These are phyloP conservation scores for Heterodera filipjevi DNA, from an alignment of 2,888 invertebrate species.

Conservation along the genomic window DNA sequence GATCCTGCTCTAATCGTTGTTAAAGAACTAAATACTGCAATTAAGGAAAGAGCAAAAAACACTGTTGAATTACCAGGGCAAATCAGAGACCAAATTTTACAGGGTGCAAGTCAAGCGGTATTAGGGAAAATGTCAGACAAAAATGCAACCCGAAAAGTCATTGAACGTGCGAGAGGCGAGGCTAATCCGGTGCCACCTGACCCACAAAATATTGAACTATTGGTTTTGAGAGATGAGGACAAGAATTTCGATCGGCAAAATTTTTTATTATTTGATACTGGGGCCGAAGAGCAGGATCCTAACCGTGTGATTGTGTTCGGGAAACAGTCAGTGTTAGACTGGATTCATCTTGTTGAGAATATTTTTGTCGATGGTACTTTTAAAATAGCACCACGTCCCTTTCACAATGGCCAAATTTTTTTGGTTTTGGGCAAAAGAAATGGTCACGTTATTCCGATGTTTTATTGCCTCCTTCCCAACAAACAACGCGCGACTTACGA, in stretches of 20 bases:
- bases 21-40: background rate
- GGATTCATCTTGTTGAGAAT: background rate
- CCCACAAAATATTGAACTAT: background rate
- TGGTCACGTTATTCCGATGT: conserved; percentile 8
- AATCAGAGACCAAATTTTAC: background rate
- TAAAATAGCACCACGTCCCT: background rate
- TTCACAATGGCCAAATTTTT: background rate
- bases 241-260: background rate
- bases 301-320: background rate
- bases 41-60: background rate
- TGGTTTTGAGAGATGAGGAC: background rate
- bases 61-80: background rate
- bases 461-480: conserved; percentile 7
- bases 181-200: background rate
- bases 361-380: background rate
- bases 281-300: background rate
- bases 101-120: background rate
- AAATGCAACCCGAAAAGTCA: background rate
- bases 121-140: background rate
- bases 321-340: background rate
- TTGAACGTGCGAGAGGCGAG: background rate
- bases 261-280: background rate
- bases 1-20: background rate
- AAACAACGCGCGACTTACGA: background rate
- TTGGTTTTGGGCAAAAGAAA: background rate